phyloP scores from a whole-genome alignment of 2,888 invertebrate genomes.

The Ariolimax columbianus region DNA sequence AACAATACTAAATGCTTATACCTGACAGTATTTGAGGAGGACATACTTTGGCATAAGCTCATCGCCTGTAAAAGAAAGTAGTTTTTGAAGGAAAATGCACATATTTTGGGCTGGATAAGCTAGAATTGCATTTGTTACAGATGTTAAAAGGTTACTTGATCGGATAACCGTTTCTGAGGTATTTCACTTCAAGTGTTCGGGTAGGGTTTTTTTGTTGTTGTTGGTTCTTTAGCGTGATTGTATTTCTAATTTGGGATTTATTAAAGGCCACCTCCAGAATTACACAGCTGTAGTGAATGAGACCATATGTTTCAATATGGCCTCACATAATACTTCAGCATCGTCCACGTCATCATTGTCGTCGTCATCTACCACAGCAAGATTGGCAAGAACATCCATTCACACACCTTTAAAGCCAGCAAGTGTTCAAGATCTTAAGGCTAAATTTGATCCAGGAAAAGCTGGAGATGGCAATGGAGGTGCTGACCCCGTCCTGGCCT shows the following conservation, averaged over 20 bases:
- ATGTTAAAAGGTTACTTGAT: not conserved
- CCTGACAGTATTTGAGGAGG: not conserved
- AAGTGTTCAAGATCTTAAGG: constrained; percentile 62
- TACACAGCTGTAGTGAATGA: not conserved
- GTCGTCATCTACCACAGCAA: constrained; percentile 27
- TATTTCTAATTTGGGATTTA: not conserved
- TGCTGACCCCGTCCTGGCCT: not conserved
- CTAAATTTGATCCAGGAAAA: constrained; percentile 60
- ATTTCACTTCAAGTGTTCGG: not conserved
- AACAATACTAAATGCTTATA: not conserved
- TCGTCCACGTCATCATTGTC: not conserved
- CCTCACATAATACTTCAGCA: constrained; percentile 33
- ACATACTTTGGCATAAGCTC: not conserved
- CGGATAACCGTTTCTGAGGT: not conserved
- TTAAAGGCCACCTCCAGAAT: not conserved
- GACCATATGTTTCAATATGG: constrained; percentile 22
- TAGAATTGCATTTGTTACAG: not conserved
- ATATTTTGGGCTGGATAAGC: not conserved
- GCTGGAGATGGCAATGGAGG: constrained; percentile 14
- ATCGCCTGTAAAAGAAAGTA: not conserved
- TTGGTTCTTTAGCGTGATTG: not conserved
- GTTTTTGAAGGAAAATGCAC: not conserved
- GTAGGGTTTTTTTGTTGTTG: not conserved
- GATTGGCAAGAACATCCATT: constrained; percentile 49
- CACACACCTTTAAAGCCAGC: constrained; percentile 60